Evolutionary conservation across 2,797 vertebrate genomes (phyloP).

Genomic region (Hyperoplus immaculatus): DNA sequence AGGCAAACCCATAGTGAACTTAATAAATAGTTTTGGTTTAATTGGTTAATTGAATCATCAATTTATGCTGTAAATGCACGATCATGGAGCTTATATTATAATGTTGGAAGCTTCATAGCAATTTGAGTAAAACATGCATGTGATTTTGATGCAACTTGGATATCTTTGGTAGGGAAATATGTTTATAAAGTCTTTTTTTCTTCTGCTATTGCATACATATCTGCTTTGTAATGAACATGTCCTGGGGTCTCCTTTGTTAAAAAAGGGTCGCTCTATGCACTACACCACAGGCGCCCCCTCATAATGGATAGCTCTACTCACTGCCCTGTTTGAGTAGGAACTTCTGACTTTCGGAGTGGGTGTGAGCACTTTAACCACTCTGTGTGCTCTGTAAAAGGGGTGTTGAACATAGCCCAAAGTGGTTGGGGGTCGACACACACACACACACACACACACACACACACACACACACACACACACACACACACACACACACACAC

Average conservation of each 20-base stretch:
- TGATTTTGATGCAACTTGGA: no score
- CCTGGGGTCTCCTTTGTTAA: background rate
- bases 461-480: no score
- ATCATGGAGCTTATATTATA: background rate
- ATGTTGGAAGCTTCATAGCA: background rate
- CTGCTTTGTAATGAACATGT: background rate
- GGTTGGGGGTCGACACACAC: conserved; percentile 10
- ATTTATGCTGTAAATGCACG: background rate
- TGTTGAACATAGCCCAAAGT: background rate
- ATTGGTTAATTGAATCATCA: background rate
- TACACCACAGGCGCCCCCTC: background rate
- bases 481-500: no score
- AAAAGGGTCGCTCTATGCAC: no score
- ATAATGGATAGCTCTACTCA: conserved; percentile 22
- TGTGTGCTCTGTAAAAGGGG: conserved; percentile 3
- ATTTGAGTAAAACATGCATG: background rate
- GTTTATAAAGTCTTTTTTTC: background rate
- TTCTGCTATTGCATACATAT: background rate
- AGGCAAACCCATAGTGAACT: no score
- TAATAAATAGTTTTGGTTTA: no score
- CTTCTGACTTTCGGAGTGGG: conserved; percentile 25
- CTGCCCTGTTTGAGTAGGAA: conserved; percentile 11
- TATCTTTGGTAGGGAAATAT: no score
- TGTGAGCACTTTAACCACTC: conserved; percentile 26
- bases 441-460: no score